Conservation (phyloP, 2,113 vertebrate genomes). For the Antigone vipio region DNA sequence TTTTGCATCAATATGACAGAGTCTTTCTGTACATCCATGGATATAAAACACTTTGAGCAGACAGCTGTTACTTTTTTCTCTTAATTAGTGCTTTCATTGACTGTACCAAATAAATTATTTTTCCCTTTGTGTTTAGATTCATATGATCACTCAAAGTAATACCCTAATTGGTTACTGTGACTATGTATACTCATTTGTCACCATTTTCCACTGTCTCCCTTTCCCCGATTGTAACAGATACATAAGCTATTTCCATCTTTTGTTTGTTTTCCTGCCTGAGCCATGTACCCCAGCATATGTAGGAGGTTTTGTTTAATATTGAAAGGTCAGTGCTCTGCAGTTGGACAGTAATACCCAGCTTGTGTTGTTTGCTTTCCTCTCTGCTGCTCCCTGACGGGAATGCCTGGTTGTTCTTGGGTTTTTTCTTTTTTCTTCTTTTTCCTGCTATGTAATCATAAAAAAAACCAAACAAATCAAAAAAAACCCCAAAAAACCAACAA, state of each 20-base stretch:
- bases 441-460: background rate
- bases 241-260: background rate
- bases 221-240: background rate
- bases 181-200: background rate
- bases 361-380: background rate
- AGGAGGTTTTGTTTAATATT: background rate
- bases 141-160: background rate
- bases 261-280: background rate
- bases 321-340: conserved; percentile 22
- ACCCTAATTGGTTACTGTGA: background rate
- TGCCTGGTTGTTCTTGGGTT: background rate
- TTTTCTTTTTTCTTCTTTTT: background rate
- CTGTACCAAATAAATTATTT: background rate
- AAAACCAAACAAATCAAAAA: background rate
- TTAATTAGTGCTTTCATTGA: background rate
- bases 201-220: background rate
- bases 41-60: background rate
- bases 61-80: background rate
- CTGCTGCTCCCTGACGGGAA: background rate
- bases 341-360: background rate
- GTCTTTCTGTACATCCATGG: background rate
- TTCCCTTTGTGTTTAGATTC: background rate
- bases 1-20: background rate
- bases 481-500: background rate
- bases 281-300: background rate